Percentiles rank a stretch among this genome's conserved stretches.
These are phyloP conservation scores for Sphyrna mokarran DNA, from an alignment of 2,113 vertebrate species.

Conservation along the genomic window DNA sequence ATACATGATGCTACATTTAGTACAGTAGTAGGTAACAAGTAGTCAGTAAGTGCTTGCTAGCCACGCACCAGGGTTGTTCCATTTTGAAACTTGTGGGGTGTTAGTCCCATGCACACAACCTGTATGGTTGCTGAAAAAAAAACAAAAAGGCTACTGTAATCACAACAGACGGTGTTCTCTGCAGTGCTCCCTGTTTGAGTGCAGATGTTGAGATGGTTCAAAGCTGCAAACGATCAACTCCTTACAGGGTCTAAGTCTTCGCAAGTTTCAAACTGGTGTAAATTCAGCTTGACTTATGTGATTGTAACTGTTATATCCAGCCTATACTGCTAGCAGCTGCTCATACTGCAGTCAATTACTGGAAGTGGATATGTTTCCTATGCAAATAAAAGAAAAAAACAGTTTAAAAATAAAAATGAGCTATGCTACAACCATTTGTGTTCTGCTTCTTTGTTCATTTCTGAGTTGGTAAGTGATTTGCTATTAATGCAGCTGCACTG, in stretches of 20 bases:
- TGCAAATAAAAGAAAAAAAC: constrained; percentile 77
- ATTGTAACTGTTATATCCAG: constrained; percentile 99
- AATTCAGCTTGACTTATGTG: constrained; percentile 99
- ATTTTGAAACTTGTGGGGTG: constrained; percentile 95
- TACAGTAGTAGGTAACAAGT: constrained; percentile 82
- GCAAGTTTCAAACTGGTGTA: constrained; percentile 99
- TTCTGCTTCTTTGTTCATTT: constrained; percentile 19
- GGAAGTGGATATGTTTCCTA: constrained; percentile 99
- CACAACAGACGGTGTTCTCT: background rate
- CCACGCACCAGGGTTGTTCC: constrained; percentile 90
- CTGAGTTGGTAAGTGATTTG: background rate
- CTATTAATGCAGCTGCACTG: background rate
- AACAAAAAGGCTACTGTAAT: background rate
- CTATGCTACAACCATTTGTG: constrained; percentile 85
- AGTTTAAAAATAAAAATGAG: constrained; percentile 99
- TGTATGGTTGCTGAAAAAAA: constrained; percentile 11
- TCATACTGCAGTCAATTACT: constrained; percentile 99
- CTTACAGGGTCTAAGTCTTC: constrained; percentile 46
- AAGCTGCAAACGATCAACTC: background rate
- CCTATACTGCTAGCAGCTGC: constrained; percentile 99
- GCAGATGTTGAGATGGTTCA: background rate
- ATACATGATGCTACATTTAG: constrained; percentile 73
- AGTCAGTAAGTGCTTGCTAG: constrained; percentile 85
- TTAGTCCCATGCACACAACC: constrained; percentile 51
- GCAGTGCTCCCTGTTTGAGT: background rate